Evolutionary conservation across 2,113 vertebrate genomes (phyloP).

Genomic region (Stegostoma tigrinum): DNA sequence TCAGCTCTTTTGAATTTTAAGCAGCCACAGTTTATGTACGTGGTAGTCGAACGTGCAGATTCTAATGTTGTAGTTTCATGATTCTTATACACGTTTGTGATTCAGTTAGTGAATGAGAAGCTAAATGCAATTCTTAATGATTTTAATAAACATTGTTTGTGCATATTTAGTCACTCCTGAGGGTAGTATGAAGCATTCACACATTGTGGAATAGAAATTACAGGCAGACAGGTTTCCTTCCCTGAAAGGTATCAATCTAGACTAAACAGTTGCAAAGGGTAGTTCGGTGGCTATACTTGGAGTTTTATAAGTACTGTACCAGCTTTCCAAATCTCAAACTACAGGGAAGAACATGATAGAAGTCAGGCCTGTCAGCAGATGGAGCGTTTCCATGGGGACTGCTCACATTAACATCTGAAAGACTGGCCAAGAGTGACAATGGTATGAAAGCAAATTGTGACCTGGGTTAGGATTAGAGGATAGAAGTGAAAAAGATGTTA

Average conservation of each 20-base stretch:
- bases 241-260: not conserved
- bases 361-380: not conserved
- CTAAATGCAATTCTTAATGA: not conserved
- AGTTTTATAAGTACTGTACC: not conserved
- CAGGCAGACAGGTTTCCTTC: not conserved
- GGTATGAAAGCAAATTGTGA: not conserved
- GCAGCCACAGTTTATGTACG: not conserved
- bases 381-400: not conserved
- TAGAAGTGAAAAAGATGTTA: not conserved
- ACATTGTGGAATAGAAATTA: not conserved
- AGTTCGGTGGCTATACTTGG: not conserved
- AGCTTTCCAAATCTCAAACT: not conserved
- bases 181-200: not conserved
- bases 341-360: not conserved
- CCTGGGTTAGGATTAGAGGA: not conserved
- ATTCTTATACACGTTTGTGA: not conserved
- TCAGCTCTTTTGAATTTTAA: not conserved
- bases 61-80: not conserved
- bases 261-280: not conserved
- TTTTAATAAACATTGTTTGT: not conserved
- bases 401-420: not conserved
- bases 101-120: not conserved
- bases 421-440: not conserved
- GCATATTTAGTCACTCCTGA: not conserved
- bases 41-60: not conserved